Percentiles rank a stretch among this genome's conserved stretches.
Evolutionary conservation across 2,797 vertebrate genomes (phyloP).

Genomic region (Falco rusticolus): DNA sequence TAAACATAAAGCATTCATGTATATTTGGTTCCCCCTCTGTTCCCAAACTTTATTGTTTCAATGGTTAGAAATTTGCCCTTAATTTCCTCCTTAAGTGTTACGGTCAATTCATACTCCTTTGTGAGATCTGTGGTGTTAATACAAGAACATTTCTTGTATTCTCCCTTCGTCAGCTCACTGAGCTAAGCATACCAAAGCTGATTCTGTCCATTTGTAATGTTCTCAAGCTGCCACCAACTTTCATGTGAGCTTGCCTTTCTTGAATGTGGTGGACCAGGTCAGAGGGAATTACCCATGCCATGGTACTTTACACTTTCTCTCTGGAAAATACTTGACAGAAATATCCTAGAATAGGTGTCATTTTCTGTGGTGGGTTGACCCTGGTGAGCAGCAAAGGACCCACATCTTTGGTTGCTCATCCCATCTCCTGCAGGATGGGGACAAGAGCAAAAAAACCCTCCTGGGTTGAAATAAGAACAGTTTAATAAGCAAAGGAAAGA

Average conservation of each 20-base stretch:
- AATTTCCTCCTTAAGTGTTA: not conserved
- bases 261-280: not conserved
- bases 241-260: accelerated
- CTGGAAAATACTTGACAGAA: not conserved
- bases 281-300: not conserved
- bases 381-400: not conserved
- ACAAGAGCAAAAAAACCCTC: not conserved
- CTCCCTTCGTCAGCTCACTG: not conserved
- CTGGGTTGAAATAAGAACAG: not conserved
- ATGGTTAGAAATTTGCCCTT: not conserved
- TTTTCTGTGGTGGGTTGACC: not conserved
- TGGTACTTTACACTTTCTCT: not conserved
- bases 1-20: not conserved
- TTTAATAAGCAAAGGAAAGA: not conserved
- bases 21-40: not conserved
- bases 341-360: not conserved
- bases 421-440: not conserved
- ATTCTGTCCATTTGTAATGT: not conserved
- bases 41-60: not conserved
- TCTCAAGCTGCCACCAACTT: not conserved
- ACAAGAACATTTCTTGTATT: not conserved
- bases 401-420: not conserved
- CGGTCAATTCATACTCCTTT: not conserved
- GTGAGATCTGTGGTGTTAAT: not conserved
- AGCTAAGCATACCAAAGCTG: not conserved